phyloP scores from a whole-genome alignment of 2,797 vertebrate genomes.

The Lepidocolaptes lacrymiger region DNA sequence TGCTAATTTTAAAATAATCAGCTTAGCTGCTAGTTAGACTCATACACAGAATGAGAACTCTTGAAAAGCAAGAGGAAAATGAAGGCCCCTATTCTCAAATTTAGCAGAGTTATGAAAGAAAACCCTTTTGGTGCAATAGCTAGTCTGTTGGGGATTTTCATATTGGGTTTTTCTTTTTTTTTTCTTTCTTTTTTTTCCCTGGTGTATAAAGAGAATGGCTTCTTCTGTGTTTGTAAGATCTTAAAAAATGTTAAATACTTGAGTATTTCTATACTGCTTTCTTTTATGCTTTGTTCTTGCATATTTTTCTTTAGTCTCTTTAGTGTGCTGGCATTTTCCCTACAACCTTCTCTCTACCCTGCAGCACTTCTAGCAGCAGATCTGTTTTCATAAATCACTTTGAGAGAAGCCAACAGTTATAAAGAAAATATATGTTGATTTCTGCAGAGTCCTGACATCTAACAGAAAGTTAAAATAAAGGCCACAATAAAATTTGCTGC shows the following conservation, averaged over 20 bases:
- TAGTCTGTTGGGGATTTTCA: neutral
- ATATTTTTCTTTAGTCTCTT: neutral
- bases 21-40: neutral
- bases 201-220: neutral
- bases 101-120: neutral
- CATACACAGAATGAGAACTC: neutral
- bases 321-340: neutral
- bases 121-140: neutral
- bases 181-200: neutral
- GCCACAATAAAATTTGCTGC: neutral
- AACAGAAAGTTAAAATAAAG: slow-evolving; percentile 29
- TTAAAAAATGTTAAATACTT: neutral
- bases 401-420: slow-evolving; percentile 56
- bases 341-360: slow-evolving; percentile 30
- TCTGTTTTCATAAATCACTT: slow-evolving; percentile 48
- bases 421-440: slow-evolving; percentile 59
- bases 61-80: neutral
- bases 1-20: too few species aligned
- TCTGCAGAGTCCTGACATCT: slow-evolving; percentile 26
- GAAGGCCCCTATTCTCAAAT: neutral
- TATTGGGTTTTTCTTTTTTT: too few species aligned
- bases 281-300: neutral
- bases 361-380: slow-evolving; percentile 43
- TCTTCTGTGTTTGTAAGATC: neutral
- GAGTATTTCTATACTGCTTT: neutral